Base-by-base conservation (phyloP, 2,113 vertebrate species). In the Lanius collurio region DNA sequence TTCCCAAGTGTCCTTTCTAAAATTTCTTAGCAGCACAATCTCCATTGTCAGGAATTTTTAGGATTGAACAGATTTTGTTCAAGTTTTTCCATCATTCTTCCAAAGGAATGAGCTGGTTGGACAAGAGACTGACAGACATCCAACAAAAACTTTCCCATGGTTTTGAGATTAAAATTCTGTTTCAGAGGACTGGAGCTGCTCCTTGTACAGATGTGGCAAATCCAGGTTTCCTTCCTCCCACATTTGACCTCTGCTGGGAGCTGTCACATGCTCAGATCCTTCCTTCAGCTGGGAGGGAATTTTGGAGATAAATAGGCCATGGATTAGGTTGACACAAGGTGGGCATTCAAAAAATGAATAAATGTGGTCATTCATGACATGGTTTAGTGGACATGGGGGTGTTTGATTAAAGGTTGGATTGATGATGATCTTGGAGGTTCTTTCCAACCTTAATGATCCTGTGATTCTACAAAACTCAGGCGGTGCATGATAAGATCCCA, bases 121-220 rank as follows among this genome's bases (percentile, higher is more conserved):
- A 87, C 2, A 4, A 52, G 67, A 60, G 18, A 55, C 33, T 7
- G 4, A 41, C 0, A 2, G 49, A 15, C 3, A 4, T 73, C 53
- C 84, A 89, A 78, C 35, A 37, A 21, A 87, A 94, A 91, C 83
- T 91, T 94, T 91, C 91, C 81, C 87, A 87, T 63, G 81, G 64
- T 28, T 84, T 83, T 65, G 33, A 4, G 13, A 68, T 63, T 70
- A 42, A 83, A 91, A 67, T 15, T 39, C 50, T 46, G 8, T 35
- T 56, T 46, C 28, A 21, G 55, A 69, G 70, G 31, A 11, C 44
- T 87, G 80, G 73, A 74, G 50, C 53, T 81, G 59, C 15, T 90
- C 46, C 37, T 73, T 10, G 3, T 18, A 18, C 9, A 75, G 65
- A 50, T 39, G 39, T 31, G 46, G 10, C 44, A 82, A 41, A 67